Conservation (phyloP, 2,888 invertebrate genomes). For the Piscicola geometra region DNA sequence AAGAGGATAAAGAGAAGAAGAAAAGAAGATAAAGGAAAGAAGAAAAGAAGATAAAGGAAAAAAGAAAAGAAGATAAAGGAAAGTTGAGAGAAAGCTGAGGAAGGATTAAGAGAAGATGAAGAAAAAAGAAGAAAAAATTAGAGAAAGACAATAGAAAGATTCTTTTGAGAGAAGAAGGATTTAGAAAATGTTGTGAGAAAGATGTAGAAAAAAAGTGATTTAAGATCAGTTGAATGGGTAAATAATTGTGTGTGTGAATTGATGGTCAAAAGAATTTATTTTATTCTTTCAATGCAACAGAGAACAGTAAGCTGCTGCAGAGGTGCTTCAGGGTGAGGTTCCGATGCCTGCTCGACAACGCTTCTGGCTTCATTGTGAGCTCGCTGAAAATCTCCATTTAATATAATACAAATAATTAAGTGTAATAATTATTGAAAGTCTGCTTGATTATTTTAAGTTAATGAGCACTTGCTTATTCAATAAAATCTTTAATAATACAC, state of each 20-base stretch:
- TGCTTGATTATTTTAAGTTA: neutral
- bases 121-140: too few relatives aligned
- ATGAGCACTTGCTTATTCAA: neutral
- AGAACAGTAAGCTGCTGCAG: slow-evolving; percentile 82
- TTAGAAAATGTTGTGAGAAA: neutral
- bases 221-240: neutral
- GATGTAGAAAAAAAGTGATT: neutral
- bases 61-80: too few relatives aligned
- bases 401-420: slow-evolving; percentile 2
- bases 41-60: too few relatives aligned
- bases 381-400: neutral
- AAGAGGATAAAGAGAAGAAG: too few relatives aligned
- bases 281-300: slow-evolving; percentile 57
- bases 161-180: neutral
- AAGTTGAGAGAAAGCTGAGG: too few relatives aligned
- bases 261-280: neutral
- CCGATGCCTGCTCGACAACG: slow-evolving; percentile 96
- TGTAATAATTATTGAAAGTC: neutral
- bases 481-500: neutral
- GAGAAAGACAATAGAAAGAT: too few relatives aligned
- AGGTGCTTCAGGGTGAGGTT: slow-evolving; percentile 96
- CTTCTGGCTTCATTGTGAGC: slow-evolving; percentile 94
- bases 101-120: too few relatives aligned
- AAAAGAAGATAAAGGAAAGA: too few relatives aligned
- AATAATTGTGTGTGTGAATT: neutral